These are phyloP conservation scores for Steinernema khuongi DNA, from an alignment of 1,140 invertebrate genomes.

Conservation along the genomic window DNA sequence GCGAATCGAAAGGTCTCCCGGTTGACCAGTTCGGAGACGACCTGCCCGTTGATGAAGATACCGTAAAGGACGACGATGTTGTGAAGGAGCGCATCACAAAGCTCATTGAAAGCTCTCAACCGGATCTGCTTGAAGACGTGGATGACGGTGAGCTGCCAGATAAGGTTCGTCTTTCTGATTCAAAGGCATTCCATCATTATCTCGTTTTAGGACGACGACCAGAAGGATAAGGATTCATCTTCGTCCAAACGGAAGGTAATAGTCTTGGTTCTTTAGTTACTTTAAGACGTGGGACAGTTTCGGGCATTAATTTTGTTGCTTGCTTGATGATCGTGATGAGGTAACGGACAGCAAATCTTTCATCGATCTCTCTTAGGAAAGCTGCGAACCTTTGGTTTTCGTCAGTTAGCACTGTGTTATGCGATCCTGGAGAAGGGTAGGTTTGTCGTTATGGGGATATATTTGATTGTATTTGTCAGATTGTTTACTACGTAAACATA, in stretches of 20 bases:
- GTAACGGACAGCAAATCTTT: background rate
- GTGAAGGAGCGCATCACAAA: slow-evolving; percentile 2
- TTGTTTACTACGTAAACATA: background rate
- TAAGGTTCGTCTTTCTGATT: background rate
- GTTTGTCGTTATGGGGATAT: background rate
- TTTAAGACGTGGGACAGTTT: background rate
- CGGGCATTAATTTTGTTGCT: slow-evolving; percentile 4
- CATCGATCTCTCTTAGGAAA: background rate
- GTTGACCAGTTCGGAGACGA: slow-evolving; percentile 28
- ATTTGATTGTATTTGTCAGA: background rate
- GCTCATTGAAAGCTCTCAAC: slow-evolving; percentile 2
- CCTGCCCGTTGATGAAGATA: slow-evolving; percentile 37
- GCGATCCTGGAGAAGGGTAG: slow-evolving; percentile 4
- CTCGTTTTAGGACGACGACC: background rate
- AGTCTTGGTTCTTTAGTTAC: background rate
- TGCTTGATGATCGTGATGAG: background rate
- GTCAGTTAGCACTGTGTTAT: background rate
- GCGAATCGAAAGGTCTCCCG: slow-evolving; percentile 16
- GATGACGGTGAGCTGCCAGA: background rate
- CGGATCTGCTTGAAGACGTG: background rate
- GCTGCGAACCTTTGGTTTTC: background rate
- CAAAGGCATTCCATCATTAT: background rate
- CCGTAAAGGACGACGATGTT: slow-evolving; percentile 37
- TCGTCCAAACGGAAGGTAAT: background rate
- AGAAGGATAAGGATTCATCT: background rate